Base-by-base conservation (phyloP, 2,888 invertebrate genomes). In the Mythimna lalbum region DNA sequence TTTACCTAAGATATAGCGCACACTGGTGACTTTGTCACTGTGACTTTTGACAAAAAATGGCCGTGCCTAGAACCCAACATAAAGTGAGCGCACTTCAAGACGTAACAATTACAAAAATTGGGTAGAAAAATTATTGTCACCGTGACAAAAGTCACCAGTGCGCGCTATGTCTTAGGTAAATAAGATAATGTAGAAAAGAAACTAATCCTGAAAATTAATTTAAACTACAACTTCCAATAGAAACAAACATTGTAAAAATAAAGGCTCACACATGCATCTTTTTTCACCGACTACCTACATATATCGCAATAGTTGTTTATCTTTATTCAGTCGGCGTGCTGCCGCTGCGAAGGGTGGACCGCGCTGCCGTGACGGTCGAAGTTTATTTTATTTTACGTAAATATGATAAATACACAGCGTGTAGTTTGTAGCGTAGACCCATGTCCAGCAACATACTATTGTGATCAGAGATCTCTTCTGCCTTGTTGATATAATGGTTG, bases 321-420 rank as follows among this genome's bases (percentile, higher is more conserved):
- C 19, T 39, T 27, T n/a, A 47, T 7, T 2, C 62, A 74, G 76
- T 79, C 75, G 75, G 62, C 62, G 57, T 12, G 21, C 33, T 27
- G 66, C 80, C 80, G 49, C 21, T 49, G 66, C 6, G 43, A 23
- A 56, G 67, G 52, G 52, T n/a, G 62, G 76, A 43, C 80, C 17
- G 7, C 39, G 65, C 49, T 14, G 27, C 39, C 31, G 36, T 53
- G 50, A 49, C 61, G 5, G 14, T 19, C 12, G 1, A 43, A 78
- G 9, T 73, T 70, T 36, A 61, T 70, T 63, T 59, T 56, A 78
- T 59, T 49, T 53, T 59, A 75, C 59, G 74, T 73, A 43, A 78
- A 60, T 19, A n/a, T 39, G 36, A 31, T 76, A 31, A 14, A n/a
- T 12, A 17, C 7, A 49, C 12, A 49, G 5, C 17, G 39, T 49